Evolutionary conservation across 2,113 vertebrate species (phyloP).

Genomic region (Phalacrocorax carbo): DNA sequence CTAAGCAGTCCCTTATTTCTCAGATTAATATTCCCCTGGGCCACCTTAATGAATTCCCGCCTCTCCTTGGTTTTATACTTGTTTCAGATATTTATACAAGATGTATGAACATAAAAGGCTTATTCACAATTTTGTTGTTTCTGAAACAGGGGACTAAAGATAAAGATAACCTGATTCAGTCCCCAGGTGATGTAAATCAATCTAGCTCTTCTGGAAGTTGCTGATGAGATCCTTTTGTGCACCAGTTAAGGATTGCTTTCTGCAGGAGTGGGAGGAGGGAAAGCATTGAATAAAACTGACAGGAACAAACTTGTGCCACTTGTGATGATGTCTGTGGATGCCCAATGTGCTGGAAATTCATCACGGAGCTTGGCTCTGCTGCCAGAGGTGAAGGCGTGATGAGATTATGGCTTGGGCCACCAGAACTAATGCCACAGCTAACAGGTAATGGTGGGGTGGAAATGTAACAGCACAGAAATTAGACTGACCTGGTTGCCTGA

Average conservation of each 20-base stretch:
- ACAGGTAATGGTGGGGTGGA: neutral
- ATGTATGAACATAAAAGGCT: slow-evolving; percentile 39
- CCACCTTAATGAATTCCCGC: slow-evolving; percentile 28
- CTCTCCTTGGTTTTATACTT: neutral
- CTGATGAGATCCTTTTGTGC: neutral
- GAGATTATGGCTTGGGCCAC: neutral
- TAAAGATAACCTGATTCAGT: slow-evolving; percentile 14
- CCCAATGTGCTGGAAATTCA: neutral
- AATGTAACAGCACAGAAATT: neutral
- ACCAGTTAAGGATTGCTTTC: neutral
- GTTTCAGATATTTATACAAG: slow-evolving; percentile 48
- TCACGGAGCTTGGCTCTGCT: neutral
- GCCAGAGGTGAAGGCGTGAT: neutral
- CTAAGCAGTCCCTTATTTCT: neutral
- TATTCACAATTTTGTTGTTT: slow-evolving; percentile 36
- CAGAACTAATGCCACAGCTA: neutral
- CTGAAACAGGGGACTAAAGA: slow-evolving; percentile 20
- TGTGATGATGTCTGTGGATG: neutral
- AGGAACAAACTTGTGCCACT: neutral
- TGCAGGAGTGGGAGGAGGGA: neutral
- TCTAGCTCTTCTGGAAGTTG: neutral
- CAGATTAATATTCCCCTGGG: neutral
- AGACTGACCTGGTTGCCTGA: neutral
- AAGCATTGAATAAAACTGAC: neutral
- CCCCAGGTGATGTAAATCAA: slow-evolving; percentile 34